phyloP scores from a whole-genome alignment of 2,797 vertebrate species.

The Epinephelus malabaricus region DNA sequence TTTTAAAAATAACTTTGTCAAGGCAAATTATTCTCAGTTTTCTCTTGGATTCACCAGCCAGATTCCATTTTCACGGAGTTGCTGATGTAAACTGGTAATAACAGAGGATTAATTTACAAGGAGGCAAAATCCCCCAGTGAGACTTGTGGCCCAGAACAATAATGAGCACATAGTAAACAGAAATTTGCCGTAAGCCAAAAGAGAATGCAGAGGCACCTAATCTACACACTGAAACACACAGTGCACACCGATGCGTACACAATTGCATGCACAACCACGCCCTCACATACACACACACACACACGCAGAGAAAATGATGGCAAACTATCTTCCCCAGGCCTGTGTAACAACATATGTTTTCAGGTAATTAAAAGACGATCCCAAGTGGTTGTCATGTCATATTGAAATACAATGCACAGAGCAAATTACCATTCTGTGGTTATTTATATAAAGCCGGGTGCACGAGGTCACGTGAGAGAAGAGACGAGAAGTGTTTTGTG shows the following conservation, averaged over 20 bases:
- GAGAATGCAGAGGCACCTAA: conserved; percentile 67
- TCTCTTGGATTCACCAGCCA: conserved; percentile 56
- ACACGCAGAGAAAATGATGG: conserved; percentile 64
- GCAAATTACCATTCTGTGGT: conserved; percentile 81
- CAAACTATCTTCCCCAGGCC: conserved; percentile 74
- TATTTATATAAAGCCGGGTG: conserved; percentile 76
- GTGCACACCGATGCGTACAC: conserved; percentile 43
- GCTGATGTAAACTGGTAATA: conserved; percentile 81
- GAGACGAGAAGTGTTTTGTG: conserved; percentile 25
- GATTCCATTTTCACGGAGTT: conserved; percentile 71
- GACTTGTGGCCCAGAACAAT: conserved; percentile 82
- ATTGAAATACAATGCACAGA: conserved; percentile 81
- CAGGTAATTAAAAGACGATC: conserved; percentile 87
- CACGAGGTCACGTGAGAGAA: conserved; percentile 60
- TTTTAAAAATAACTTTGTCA: conserved; percentile 31
- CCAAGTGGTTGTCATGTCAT: conserved; percentile 81
- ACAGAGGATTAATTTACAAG: conserved; percentile 82
- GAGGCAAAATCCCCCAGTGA: conserved; percentile 76
- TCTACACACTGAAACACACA: conserved; percentile 61
- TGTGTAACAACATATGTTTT: conserved; percentile 85
- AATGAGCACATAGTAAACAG: conserved; percentile 83
- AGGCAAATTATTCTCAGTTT: conserved; percentile 52
- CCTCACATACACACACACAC: conserved; percentile 39
- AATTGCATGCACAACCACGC: conserved; percentile 39
- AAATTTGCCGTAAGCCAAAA: conserved; percentile 76